Conservation (phyloP, 1,140 invertebrate species). For the Pararge aegeria region DNA sequence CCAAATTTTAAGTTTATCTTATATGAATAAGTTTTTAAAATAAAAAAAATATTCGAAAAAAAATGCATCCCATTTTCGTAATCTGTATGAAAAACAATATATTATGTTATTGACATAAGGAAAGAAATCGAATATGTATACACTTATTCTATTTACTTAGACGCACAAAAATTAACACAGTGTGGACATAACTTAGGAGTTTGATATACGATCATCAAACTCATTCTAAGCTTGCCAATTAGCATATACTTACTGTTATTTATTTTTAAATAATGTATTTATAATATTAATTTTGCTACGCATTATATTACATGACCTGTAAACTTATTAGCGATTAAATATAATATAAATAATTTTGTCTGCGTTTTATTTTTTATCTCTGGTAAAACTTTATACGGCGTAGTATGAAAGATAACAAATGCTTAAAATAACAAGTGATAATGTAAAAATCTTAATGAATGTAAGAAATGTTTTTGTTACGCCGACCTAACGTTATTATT, state of each 20-base stretch:
- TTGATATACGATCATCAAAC: constrained; percentile 1
- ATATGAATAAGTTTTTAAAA: too few species aligned
- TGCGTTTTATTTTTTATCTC: constrained; percentile 3
- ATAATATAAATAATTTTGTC: constrained; percentile 12
- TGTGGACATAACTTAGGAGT: not conserved
- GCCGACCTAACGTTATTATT: not conserved
- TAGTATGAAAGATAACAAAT: not conserved
- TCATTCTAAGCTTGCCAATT: constrained; percentile 28
- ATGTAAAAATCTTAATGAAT: not conserved
- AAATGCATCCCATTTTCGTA: too few species aligned
- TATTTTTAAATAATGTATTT: constrained; percentile 23
- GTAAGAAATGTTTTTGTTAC: not conserved
- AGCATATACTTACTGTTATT: constrained; percentile 24
- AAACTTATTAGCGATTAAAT: constrained; percentile 9
- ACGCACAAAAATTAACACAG: not conserved
- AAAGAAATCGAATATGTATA: too few species aligned
- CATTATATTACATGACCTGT: constrained; percentile 15
- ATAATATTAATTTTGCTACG: constrained; percentile 3
- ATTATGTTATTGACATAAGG: too few species aligned
- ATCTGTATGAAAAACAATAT: too few species aligned
- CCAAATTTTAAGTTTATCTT: too few species aligned
- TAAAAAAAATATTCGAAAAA: too few species aligned
- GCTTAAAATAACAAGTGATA: constrained; percentile 5
- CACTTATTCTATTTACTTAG: too few species aligned
- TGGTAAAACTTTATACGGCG: not conserved